Conservation (phyloP, 2,797 vertebrate genomes). For the Eidolon dupreanum region DNA sequence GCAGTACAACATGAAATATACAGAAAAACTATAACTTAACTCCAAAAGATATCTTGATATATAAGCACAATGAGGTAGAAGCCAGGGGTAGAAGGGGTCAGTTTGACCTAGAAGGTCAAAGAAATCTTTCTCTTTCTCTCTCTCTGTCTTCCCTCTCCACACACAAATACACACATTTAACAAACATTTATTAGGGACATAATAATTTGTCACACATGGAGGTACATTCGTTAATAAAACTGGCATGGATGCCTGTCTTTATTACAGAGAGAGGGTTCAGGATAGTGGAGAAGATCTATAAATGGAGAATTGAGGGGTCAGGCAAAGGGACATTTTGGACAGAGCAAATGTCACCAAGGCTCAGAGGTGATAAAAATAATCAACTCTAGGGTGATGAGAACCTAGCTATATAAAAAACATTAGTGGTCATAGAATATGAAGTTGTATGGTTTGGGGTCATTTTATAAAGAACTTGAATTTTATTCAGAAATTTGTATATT, state of each 20-base stretch:
- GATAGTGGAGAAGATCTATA: neutral
- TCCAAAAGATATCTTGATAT: neutral
- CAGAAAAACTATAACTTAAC: neutral
- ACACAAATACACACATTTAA: neutral
- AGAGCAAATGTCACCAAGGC: neutral
- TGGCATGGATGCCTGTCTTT: neutral
- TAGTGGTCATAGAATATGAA: neutral
- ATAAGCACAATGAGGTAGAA: neutral
- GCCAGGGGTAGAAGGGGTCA: neutral
- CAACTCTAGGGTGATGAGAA: neutral
- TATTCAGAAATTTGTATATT: neutral
- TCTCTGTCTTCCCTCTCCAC: neutral
- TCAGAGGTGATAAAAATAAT: neutral
- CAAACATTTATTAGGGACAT: neutral
- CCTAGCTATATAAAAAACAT: neutral
- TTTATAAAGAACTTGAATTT: slow-evolving; percentile 42
- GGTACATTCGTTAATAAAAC: neutral
- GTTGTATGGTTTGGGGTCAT: neutral
- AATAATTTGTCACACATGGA: neutral
- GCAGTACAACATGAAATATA: neutral
- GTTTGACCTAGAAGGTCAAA: neutral
- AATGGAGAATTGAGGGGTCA: neutral
- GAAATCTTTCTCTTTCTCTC: neutral
- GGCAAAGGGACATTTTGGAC: neutral
- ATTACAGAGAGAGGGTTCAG: neutral